Conservation (phyloP, 2,113 vertebrate genomes). For the Accipiter virgatus region DNA sequence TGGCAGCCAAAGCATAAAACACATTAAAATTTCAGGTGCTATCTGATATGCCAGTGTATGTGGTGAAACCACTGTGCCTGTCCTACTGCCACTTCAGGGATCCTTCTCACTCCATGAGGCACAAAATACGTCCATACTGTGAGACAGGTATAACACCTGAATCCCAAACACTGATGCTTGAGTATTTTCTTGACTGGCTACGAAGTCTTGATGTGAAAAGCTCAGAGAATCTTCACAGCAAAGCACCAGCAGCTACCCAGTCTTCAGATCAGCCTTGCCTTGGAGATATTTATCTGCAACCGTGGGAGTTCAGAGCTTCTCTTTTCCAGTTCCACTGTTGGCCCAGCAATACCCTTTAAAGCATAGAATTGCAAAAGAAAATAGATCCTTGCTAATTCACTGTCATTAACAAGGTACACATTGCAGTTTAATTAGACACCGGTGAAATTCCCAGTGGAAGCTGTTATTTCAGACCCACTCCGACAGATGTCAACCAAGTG, state of each 20-base stretch:
- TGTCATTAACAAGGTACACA: neutral
- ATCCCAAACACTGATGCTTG: neutral
- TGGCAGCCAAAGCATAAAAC: neutral
- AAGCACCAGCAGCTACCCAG: neutral
- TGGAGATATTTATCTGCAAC: neutral
- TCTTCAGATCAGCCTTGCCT: neutral
- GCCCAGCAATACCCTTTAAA: neutral
- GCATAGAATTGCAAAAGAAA: neutral
- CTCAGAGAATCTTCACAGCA: neutral
- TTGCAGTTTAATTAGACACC: neutral
- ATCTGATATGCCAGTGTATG: neutral
- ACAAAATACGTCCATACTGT: neutral
- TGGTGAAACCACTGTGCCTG: neutral
- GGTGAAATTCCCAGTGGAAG: neutral
- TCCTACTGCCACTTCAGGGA: neutral
- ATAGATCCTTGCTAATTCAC: neutral
- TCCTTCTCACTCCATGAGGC: neutral
- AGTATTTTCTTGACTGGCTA: neutral
- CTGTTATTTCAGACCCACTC: neutral
- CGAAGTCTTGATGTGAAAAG: neutral
- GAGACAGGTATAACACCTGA: neutral
- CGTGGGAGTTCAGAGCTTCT: neutral
- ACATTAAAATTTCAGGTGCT: neutral
- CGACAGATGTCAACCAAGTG: neutral
- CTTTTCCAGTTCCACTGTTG: neutral